Evolutionary conservation across 2,113 vertebrate genomes (phyloP), one percentile per base, ranked within the genome.

Genomic region (Ascaphus truei): DNA sequence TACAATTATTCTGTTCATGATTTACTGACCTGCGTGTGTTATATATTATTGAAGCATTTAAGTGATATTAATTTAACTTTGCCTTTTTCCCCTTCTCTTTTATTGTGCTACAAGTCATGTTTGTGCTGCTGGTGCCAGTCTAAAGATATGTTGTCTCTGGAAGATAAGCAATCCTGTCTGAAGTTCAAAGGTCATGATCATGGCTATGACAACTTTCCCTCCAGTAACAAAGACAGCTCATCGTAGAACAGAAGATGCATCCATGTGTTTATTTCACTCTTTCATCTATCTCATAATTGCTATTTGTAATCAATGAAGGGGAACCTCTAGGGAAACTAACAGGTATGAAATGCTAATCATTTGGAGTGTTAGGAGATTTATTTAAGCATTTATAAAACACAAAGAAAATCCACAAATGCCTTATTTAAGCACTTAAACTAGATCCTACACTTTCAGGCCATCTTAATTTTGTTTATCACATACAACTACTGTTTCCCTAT

Each of bases 181-280:
- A 96, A 94, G 89, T 95, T 93, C 85, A 96, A 89, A 89, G 89
- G 85, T 76, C 91, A 91, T 47, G 93, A 95, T 77, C 91, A 91
- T 2, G 90, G 85, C 86, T 90, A 97, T 82, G 96, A 92, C 88
- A 89, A 91, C 86, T 94, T 93, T 79, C 92, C 88, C 29, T 81
- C 88, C 81, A 96, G 92, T 83, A 96, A 96, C 89, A 96, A 97
- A 83, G 96, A 94, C 80, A 93, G 90, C 33, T 92, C 92, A 37
- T 88, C 93, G 45, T 93, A 90, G 92, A 83, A 69, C 50, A 62
- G 13, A 33, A 53, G 55, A 60, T n/a, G 31, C 18, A 34, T 47
- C 52, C 9, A 33, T 33, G 6, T 57, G 16, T 57, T 36, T 2
- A 20, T 47, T 47, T 11, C 43, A 8, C 10, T 45, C 20, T n/a